Percentiles rank a stretch among this genome's conserved stretches.
These are phyloP conservation scores for Leptoclinus maculatus DNA, from an alignment of 2,797 vertebrate species.

Conservation along the genomic window DNA sequence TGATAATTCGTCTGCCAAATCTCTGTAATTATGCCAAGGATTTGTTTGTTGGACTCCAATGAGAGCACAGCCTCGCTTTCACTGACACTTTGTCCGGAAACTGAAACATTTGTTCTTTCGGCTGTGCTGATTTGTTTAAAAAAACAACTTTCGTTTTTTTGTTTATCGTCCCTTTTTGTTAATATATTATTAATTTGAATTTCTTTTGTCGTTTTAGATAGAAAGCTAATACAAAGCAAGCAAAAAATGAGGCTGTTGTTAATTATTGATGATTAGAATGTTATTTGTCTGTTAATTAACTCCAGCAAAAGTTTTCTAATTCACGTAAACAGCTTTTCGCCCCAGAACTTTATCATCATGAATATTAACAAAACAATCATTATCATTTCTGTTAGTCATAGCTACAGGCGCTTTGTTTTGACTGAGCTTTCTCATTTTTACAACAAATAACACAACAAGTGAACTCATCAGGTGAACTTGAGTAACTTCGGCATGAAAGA, in stretches of 20 bases:
- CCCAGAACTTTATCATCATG: background rate
- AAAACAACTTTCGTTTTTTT: background rate
- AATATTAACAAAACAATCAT: conserved; percentile 32
- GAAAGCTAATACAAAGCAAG: background rate
- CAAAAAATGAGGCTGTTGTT: conserved; percentile 4
- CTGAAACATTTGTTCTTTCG: background rate
- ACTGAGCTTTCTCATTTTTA: background rate
- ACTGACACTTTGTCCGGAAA: conserved; percentile 17
- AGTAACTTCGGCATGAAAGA: conserved; percentile 35
- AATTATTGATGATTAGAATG: conserved; percentile 34
- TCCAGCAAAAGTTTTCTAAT: conserved; percentile 13
- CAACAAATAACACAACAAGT: background rate
- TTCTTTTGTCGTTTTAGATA: conserved; percentile 12
- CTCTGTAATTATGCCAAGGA: conserved; percentile 18
- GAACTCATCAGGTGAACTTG: conserved; percentile 33
- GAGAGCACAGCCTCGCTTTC: conserved; percentile 1
- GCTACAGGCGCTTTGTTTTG: conserved; percentile 14
- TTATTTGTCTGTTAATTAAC: conserved; percentile 22
- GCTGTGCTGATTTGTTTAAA: background rate
- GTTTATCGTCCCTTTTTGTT: background rate
- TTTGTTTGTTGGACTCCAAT: conserved; percentile 22
- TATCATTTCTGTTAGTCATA: conserved; percentile 16
- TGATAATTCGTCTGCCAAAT: conserved; percentile 46
- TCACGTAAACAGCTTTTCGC: conserved; percentile 23
- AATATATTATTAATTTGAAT: background rate